These are phyloP conservation scores for Fragum sueziense DNA, from an alignment of 2,888 invertebrate genomes.

Conservation along the genomic window DNA sequence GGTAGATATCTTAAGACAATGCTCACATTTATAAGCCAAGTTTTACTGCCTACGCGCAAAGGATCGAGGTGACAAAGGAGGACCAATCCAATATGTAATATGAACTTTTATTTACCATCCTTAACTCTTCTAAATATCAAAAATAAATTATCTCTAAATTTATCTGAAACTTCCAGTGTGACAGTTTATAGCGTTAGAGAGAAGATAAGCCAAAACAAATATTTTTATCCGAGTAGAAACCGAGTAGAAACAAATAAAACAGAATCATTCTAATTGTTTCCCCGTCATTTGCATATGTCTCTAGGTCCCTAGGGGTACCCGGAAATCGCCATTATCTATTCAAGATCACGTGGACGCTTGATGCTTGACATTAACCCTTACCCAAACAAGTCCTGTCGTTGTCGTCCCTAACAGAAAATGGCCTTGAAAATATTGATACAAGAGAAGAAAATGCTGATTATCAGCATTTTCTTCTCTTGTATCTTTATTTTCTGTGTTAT, in stretches of 20 bases:
- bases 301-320: slow-evolving; percentile 35
- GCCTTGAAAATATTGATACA: no score
- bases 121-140: slow-evolving; percentile 21
- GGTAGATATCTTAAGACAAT: no score
- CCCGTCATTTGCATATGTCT: slow-evolving; percentile 43
- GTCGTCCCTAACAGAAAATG: no score
- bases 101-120: slow-evolving; percentile 23
- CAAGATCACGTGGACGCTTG: slow-evolving; percentile 43
- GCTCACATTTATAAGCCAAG: no score
- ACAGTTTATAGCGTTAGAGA: slow-evolving; percentile 15
- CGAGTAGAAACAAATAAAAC: slow-evolving; percentile 33
- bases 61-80: background rate
- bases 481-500: no score
- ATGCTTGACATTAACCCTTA: slow-evolving; percentile 34
- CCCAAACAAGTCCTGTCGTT: no score
- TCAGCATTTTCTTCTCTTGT: no score
- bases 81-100: slow-evolving; percentile 13
- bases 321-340: slow-evolving; percentile 52
- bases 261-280: slow-evolving; percentile 29
- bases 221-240: slow-evolving; percentile 23
- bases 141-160: slow-evolving; percentile 10
- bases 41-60: no score
- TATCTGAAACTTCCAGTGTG: slow-evolving; percentile 12
- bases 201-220: slow-evolving; percentile 23
- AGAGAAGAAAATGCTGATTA: no score